Percentiles rank a stretch among this genome's conserved stretches.
Evolutionary conservation across 2,797 vertebrate genomes (phyloP).

Genomic region (Amniataba percoides): DNA sequence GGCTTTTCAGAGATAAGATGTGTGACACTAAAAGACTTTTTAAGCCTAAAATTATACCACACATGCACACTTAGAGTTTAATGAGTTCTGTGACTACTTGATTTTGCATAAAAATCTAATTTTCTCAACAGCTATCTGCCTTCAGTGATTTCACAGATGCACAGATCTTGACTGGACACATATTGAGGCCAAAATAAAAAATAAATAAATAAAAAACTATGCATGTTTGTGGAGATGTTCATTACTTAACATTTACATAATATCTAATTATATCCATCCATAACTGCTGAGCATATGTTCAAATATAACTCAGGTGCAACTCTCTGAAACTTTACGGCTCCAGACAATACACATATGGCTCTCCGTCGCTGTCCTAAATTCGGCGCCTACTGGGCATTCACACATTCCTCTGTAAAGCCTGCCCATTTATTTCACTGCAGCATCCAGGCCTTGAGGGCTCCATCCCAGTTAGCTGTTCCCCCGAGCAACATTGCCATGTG

Average conservation of each 20-base stretch:
- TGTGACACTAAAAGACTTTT: not conserved
- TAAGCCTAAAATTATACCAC: not conserved
- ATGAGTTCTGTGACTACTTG: constrained; percentile 4
- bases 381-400: constrained; percentile 58
- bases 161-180: no score
- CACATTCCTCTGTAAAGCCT: constrained; percentile 51
- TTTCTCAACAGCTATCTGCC: constrained; percentile 1
- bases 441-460: constrained; percentile 60
- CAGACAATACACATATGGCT: constrained; percentile 58
- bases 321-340: constrained; percentile 9
- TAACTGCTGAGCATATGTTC: constrained; percentile 49
- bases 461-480: constrained; percentile 53
- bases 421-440: constrained; percentile 51
- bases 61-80: constrained; percentile 2
- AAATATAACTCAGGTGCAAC: constrained; percentile 45
- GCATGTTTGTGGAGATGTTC: constrained; percentile 6
- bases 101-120: constrained; percentile 16
- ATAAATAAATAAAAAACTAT: no score
- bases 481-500: constrained; percentile 35
- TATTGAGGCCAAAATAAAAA: not conserved
- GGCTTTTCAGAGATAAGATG: constrained; percentile 4
- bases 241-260: constrained; percentile 32
- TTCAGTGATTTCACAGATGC: not conserved
- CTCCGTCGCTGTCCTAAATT: constrained; percentile 58
- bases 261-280: constrained; percentile 40